Evolutionary conservation across 2,113 vertebrate genomes (phyloP).

Genomic region (Phyllopteryx taeniolatus): DNA sequence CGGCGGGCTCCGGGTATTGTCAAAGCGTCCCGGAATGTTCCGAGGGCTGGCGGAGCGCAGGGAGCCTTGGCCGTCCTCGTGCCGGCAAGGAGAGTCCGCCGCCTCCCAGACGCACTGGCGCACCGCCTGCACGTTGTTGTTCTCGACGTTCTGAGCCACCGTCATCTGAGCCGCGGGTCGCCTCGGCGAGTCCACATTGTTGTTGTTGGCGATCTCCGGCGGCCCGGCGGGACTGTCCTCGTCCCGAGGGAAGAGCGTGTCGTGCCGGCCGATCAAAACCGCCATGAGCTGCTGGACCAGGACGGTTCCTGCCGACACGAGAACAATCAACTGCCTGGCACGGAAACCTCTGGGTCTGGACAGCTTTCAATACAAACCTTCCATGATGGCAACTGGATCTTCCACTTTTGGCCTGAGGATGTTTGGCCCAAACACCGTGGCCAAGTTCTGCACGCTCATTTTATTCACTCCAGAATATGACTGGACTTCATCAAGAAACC

Average conservation of each 20-base stretch:
- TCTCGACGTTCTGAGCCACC: slow-evolving; percentile 81
- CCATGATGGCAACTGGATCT: slow-evolving; percentile 96
- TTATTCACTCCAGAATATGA: slow-evolving; percentile 95
- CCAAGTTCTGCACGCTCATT: slow-evolving; percentile 97
- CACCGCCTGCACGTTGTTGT: slow-evolving; percentile 77
- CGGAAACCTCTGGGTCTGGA: neutral
- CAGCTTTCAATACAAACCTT: slow-evolving; percentile 73
- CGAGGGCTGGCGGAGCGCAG: slow-evolving; percentile 83
- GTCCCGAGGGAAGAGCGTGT: slow-evolving; percentile 82
- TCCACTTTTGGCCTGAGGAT: slow-evolving; percentile 93
- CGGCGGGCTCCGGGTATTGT: slow-evolving; percentile 85
- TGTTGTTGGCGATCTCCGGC: slow-evolving; percentile 81
- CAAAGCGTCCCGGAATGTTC: slow-evolving; percentile 75
- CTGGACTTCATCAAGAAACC: slow-evolving; percentile 97
- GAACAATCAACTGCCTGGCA: neutral
- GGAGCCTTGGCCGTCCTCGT: slow-evolving; percentile 74
- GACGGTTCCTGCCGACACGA: slow-evolving; percentile 80
- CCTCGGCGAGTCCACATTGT: slow-evolving; percentile 78
- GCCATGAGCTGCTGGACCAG: slow-evolving; percentile 97
- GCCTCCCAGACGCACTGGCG: slow-evolving; percentile 88
- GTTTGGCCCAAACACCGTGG: slow-evolving; percentile 94
- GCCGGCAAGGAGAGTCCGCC: slow-evolving; percentile 76
- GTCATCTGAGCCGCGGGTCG: slow-evolving; percentile 45
- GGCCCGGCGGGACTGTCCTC: slow-evolving; percentile 70
- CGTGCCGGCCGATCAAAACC: slow-evolving; percentile 88